Evolutionary conservation across 2,888 invertebrate genomes (phyloP).

Genomic region (Brenthis hecate): DNA sequence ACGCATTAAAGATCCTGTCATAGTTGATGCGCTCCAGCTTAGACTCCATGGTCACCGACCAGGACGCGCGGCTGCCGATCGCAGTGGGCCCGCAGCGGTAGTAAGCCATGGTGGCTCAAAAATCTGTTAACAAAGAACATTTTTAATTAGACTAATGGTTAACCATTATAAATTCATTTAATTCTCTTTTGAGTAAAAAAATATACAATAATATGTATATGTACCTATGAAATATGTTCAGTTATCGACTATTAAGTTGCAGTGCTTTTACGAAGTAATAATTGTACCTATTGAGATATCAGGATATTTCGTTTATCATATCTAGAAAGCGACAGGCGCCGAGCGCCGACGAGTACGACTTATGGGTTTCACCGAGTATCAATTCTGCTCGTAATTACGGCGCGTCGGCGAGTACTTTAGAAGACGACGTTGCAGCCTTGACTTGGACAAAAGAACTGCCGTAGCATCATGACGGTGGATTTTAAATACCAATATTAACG

Average conservation of each 20-base stretch:
- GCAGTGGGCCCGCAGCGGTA: conserved; percentile 76
- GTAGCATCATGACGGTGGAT: conserved; percentile 28
- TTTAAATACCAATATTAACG: conserved; percentile 54
- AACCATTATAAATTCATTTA: not conserved
- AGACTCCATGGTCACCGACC: conserved; percentile 77
- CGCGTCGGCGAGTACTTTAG: not conserved
- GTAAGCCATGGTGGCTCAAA: conserved; percentile 64
- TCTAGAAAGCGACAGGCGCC: conserved; percentile 16
- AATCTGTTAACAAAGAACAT: conserved; percentile 49
- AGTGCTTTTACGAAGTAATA: not conserved
- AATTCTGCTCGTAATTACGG: not conserved
- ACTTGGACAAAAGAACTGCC: conserved; percentile 18
- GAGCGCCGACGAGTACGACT: conserved; percentile 8
- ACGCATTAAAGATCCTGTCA: conserved; percentile 78
- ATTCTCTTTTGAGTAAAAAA: no score
- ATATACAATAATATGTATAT: no score
- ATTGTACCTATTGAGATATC: conserved; percentile 10
- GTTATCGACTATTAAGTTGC: not conserved
- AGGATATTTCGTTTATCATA: not conserved
- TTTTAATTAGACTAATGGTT: not conserved
- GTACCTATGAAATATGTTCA: no score
- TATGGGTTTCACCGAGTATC: not conserved
- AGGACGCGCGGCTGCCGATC: conserved; percentile 77
- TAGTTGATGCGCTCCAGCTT: conserved; percentile 74
- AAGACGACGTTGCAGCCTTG: conserved; percentile 35